phyloP scores from a whole-genome alignment of 2,888 invertebrate species.

The Drosophila pseudotakahashii region DNA sequence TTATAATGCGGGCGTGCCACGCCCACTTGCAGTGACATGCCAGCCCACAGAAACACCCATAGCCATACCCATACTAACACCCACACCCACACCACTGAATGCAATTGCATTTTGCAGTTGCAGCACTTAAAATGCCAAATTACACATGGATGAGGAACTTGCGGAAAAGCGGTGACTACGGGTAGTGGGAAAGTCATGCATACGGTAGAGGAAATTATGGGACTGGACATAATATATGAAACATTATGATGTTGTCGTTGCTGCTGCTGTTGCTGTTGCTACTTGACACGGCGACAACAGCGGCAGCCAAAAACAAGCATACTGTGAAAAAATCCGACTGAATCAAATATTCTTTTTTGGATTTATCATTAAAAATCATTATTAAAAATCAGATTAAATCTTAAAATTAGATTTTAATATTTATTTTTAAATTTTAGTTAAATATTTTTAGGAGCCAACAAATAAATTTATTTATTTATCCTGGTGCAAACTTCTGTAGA shows the following conservation, averaged over 20 bases:
- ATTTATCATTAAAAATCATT: no score
- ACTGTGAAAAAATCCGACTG: not conserved
- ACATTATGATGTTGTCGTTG: constrained; percentile 55
- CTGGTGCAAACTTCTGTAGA: constrained; percentile 52
- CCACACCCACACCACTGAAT: constrained; percentile 2
- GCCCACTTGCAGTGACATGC: constrained; percentile 6
- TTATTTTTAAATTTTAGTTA: no score
- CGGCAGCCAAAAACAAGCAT: not conserved
- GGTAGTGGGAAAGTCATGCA: constrained; percentile 58
- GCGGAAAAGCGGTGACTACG: not conserved
- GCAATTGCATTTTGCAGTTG: constrained; percentile 57
- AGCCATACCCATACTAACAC: not conserved
- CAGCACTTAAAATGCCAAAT: constrained; percentile 56
- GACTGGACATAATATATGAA: constrained; percentile 63
- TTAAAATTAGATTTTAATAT: no score
- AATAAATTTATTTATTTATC: not conserved
- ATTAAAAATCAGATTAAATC: no score
- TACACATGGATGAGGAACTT: constrained; percentile 24
- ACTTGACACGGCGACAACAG: constrained; percentile 44
- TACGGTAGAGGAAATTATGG: constrained; percentile 69
- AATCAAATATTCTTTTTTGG: no score
- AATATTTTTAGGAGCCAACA: no score
- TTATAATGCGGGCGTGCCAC: constrained; percentile 22
- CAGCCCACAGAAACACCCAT: not conserved
- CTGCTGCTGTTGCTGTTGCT: constrained; percentile 34